Conservation (phyloP, 2,113 vertebrate genomes). For the crab-eating macaque (Macaca fascicularis) region DNA sequence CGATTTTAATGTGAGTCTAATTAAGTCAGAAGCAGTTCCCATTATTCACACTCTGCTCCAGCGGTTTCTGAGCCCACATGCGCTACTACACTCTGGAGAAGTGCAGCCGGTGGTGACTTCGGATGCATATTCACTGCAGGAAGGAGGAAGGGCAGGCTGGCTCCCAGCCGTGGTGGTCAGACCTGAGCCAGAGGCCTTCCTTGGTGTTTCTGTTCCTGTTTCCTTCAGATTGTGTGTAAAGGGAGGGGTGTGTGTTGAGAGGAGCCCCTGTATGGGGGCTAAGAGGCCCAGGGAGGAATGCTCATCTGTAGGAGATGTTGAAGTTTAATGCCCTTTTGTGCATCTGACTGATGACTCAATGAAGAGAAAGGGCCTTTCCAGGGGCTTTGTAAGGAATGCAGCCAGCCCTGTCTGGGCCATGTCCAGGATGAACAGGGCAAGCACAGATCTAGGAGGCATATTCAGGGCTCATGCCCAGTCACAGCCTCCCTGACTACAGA, state of each 20-base stretch:
- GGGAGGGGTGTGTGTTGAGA: not conserved
- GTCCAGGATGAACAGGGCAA: not conserved
- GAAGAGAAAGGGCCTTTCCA: not conserved
- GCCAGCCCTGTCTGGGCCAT: not conserved
- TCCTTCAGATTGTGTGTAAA: not conserved
- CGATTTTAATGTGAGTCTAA: constrained; percentile 47
- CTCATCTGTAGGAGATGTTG: not conserved
- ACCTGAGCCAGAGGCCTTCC: not conserved
- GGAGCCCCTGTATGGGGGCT: not conserved
- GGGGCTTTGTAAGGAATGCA: not conserved
- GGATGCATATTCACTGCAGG: not conserved
- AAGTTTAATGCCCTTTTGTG: not conserved
- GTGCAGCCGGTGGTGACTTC: not conserved
- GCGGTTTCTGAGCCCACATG: constrained; percentile 44
- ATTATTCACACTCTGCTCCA: constrained; percentile 52
- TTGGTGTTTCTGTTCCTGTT: accelerated
- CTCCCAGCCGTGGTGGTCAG: not conserved
- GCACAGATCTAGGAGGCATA: not conserved
- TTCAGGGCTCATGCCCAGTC: not conserved
- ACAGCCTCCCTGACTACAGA: not conserved
- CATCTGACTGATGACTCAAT: not conserved
- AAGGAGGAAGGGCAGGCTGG: not conserved
- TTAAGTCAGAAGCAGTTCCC: constrained; percentile 62
- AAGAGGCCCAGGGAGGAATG: not conserved
- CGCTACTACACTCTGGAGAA: not conserved